Conservation (phyloP, 1,140 invertebrate genomes). For the Drosophila baimaii region DNA sequence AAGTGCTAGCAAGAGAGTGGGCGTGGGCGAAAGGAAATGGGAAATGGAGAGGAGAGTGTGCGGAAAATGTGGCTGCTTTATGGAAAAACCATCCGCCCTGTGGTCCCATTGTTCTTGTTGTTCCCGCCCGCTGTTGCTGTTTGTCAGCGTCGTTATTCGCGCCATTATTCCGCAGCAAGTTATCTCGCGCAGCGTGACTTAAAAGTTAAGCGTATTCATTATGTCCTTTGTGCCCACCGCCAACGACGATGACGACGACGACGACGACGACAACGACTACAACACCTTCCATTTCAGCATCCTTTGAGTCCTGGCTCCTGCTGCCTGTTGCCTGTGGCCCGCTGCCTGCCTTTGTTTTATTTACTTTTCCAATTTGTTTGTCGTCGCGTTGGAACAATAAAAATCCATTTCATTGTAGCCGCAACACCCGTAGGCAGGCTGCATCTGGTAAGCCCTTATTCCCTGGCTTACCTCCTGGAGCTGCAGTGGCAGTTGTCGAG, state of each 20-base stretch:
- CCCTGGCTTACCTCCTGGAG: slow-evolving; percentile 22
- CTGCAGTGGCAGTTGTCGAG: slow-evolving; percentile 55
- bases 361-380: slow-evolving; percentile 79
- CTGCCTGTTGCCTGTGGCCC: slow-evolving; percentile 6
- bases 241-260: not conserved
- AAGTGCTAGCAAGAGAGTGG: not conserved
- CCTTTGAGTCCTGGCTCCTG: slow-evolving; percentile 23
- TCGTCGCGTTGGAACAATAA: slow-evolving; percentile 66
- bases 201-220: slow-evolving; percentile 82
- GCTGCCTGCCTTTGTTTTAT: slow-evolving; percentile 69
- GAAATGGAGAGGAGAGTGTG: slow-evolving; percentile 2
- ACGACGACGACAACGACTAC: slow-evolving; percentile 24
- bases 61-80: slow-evolving; percentile 60
- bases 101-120: slow-evolving; percentile 34
- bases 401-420: slow-evolving; percentile 67
- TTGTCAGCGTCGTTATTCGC: slow-evolving; percentile 77
- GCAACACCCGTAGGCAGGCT: slow-evolving; percentile 19
- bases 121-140: slow-evolving; percentile 42
- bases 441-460: slow-evolving; percentile 21
- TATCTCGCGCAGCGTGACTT: slow-evolving; percentile 77
- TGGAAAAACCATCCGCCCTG: slow-evolving; percentile 49
- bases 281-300: slow-evolving; percentile 43
- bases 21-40: not conserved
- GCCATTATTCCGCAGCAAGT: slow-evolving; percentile 73
- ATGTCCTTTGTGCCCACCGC: slow-evolving; percentile 68